Base-by-base conservation (phyloP, 2,797 vertebrate species). In the Pangasius sanitwongsei region DNA sequence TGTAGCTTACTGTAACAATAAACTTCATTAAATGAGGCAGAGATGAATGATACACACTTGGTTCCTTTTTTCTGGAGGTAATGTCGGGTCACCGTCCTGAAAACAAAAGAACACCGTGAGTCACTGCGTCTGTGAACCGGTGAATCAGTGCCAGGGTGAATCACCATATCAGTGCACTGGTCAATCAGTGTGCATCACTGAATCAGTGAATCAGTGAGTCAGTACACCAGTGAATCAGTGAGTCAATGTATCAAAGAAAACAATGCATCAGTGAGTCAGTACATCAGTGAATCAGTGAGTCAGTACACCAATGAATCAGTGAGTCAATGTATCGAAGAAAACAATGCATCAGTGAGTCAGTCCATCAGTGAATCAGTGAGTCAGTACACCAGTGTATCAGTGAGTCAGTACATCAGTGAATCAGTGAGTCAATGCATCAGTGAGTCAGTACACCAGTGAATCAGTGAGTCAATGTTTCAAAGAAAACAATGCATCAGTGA, bases 31-130 rank as follows among this genome's bases (percentile, higher is more conserved):
- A 61, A 67, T 41, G 50, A 31, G n/a, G 41, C 12, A 48, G 48
- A 57, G 28, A 83, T 34, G 34, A 15, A 61, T 1, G 63, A 72
- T 48, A 88, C 96, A 93, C 93, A 99, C 99, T 95, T 99, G 98
- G 91, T 97, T 99, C 83, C 97, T 97, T 94, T 98, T 99, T 91
- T 99, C 98, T 44, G 98, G 98, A 0, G 98, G 98, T 89, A 99
- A 95, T 2, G 97, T 96, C 0, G 95, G 96, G 91, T 99, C 99
- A 34, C 98, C 98, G 91, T 99, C 99, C 99, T 99, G 90, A 75
- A 93, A 94, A 91, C 1, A 7, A 61, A 90, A 80, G 16, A 80
- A 69, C 0, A 88, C 57, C 16, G 55, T 59, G 78, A 81, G 55
- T 61, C 53, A 34, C n/a, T 57, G 48, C 1, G 11, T 80, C 16